A percentile compares a stretch with the other conserved stretches of the same genome.
Conservation (phyloP, 2,888 invertebrate genomes). For the Limnephilus lunatus region DNA sequence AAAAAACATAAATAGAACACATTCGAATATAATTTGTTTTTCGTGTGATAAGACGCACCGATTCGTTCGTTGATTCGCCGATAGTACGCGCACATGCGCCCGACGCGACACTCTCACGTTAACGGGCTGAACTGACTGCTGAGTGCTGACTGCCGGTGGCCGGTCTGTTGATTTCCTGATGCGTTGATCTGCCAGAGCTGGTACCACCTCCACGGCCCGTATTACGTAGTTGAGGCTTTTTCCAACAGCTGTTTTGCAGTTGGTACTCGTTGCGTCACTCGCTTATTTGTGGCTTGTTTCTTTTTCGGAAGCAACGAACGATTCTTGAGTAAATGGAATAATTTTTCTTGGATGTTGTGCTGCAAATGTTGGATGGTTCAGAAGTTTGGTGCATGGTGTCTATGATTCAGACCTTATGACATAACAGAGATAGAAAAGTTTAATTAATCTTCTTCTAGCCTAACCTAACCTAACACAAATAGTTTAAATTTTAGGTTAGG, state of each 20-base stretch:
- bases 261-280: neutral
- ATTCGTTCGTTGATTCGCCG: slow-evolving; percentile 28
- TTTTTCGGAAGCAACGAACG: neutral
- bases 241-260: slow-evolving; percentile 4
- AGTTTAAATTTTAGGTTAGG: no score
- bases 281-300: neutral
- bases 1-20: neutral
- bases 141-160: neutral
- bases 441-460: neutral
- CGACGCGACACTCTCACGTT: slow-evolving; percentile 57
- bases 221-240: slow-evolving; percentile 24
- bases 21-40: neutral
- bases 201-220: slow-evolving; percentile 21
- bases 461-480: no score
- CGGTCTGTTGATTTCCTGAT: neutral
- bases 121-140: slow-evolving; percentile 13
- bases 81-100: slow-evolving; percentile 55
- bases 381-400: neutral
- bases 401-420: neutral
- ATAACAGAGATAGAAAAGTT: no score
- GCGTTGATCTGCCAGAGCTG: neutral
- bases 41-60: slow-evolving; percentile 11
- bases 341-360: neutral
- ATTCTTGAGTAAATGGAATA: neutral
- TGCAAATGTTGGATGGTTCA: neutral